Evolutionary conservation across 2,888 invertebrate genomes (phyloP).

Genomic region (Dexiosoma caninum): DNA sequence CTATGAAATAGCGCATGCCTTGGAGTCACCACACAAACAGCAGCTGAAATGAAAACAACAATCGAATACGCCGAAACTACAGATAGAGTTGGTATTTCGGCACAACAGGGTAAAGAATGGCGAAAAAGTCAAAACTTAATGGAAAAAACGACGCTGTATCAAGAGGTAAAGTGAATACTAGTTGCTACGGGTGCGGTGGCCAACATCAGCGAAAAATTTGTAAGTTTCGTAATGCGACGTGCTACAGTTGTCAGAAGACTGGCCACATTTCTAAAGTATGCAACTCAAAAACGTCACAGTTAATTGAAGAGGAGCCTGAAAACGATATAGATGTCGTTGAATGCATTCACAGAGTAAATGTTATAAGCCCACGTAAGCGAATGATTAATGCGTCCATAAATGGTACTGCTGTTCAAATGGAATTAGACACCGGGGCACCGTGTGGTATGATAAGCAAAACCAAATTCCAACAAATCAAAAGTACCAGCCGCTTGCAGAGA

Average conservation of each 20-base stretch:
- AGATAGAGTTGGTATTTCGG: conserved; percentile 3
- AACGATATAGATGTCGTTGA: background rate
- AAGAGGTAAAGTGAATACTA: background rate
- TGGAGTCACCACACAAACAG: conserved; percentile 21
- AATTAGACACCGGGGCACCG: too few relatives aligned
- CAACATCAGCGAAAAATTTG: too few relatives aligned
- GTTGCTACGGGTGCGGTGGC: conserved; percentile 20
- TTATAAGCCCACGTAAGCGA: too few relatives aligned
- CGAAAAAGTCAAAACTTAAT: background rate
- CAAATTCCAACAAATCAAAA: background rate
- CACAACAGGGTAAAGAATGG: conserved; percentile 3
- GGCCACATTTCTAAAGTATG: conserved; percentile 12
- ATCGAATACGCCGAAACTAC: background rate
- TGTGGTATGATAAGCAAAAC: conserved; percentile 37
- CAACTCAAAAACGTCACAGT: conserved; percentile 8
- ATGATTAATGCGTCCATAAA: too few relatives aligned
- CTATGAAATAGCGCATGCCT: conserved; percentile 14
- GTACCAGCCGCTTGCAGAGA: background rate
- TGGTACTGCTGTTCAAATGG: too few relatives aligned
- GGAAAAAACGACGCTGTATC: too few relatives aligned
- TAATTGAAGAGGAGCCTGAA: background rate
- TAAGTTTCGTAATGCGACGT: conserved; percentile 21
- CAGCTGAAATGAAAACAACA: background rate
- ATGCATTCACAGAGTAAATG: conserved; percentile 47
- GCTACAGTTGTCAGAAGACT: conserved; percentile 19